phyloP scores from a whole-genome alignment of 2,888 invertebrate species.

The Leptothorax acervorum region DNA sequence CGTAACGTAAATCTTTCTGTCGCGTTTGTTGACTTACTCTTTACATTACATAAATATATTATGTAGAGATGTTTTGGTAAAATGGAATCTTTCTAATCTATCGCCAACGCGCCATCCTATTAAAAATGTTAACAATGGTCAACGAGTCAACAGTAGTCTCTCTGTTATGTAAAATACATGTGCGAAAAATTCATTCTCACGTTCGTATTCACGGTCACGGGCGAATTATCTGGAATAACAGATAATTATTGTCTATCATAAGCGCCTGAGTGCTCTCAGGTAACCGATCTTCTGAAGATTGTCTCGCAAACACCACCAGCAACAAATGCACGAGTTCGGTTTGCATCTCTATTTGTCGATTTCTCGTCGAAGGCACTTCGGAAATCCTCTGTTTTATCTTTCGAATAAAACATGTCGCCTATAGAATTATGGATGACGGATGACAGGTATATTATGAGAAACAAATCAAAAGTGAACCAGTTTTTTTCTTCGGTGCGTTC shows the following conservation, averaged over 20 bases:
- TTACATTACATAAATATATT: conserved; percentile 7
- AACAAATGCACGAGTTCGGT: conserved; percentile 19
- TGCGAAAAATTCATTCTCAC: conserved; percentile 10
- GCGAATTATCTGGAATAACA: conserved; percentile 45
- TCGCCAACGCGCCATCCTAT: not conserved
- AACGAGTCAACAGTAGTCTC: not conserved
- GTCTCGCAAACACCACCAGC: conserved; percentile 61
- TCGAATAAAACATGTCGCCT: not conserved
- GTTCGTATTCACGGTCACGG: not conserved
- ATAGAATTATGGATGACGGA: not conserved
- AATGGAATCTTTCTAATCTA: conserved; percentile 19
- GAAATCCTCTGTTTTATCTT: not conserved
- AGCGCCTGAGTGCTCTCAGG: conserved; percentile 69
- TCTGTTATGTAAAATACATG: conserved; percentile 2
- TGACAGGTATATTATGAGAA: not conserved
- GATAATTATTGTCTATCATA: conserved; percentile 69
- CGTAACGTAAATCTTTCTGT: conserved; percentile 31
- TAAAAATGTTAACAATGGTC: conserved; percentile 28
- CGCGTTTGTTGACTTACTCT: conserved; percentile 3
- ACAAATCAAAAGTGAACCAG: not conserved
- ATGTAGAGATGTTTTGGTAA: conserved; percentile 26
- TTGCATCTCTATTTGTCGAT: conserved; percentile 7
- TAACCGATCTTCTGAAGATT: conserved; percentile 67
- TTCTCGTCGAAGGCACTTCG: conserved; percentile 38
- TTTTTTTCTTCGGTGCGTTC: not conserved